Evolutionary conservation across 2,888 invertebrate species (phyloP).

Genomic region (Pseudococcus jackbeardsleyi): DNA sequence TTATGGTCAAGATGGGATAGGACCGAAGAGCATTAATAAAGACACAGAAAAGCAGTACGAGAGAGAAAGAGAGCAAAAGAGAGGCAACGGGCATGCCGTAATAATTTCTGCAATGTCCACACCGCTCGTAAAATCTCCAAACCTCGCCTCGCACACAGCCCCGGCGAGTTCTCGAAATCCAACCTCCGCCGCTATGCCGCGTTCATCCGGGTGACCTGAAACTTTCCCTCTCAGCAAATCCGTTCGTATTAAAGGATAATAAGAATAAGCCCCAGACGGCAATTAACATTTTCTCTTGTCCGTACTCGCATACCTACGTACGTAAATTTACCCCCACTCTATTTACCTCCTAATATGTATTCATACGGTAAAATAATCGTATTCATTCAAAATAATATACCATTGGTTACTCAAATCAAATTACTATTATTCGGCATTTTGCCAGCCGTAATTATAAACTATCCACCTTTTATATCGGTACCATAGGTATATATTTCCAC

Average conservation of each 20-base stretch:
- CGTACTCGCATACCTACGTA: constrained; percentile 54
- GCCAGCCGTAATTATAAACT: constrained; percentile 23
- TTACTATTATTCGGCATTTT: constrained; percentile 41
- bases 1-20: constrained; percentile 59
- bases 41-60: constrained; percentile 33
- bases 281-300: constrained; percentile 61
- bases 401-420: constrained; percentile 18
- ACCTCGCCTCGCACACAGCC: background rate
- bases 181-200: background rate
- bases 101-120: constrained; percentile 56
- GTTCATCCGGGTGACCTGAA: constrained; percentile 38
- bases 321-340: constrained; percentile 53
- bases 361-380: constrained; percentile 52
- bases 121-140: constrained; percentile 37
- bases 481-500: background rate
- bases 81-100: background rate
- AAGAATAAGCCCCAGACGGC: constrained; percentile 62
- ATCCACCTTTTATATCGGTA: background rate
- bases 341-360: constrained; percentile 55
- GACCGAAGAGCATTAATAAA: constrained; percentile 48
- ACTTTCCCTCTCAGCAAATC: constrained; percentile 35
- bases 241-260: constrained; percentile 58
- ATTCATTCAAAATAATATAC: constrained; percentile 39
- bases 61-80: no score
- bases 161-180: constrained; percentile 48